phyloP scores from a whole-genome alignment of 2,797 vertebrate genomes.

The Rhabdomys pumilio region DNA sequence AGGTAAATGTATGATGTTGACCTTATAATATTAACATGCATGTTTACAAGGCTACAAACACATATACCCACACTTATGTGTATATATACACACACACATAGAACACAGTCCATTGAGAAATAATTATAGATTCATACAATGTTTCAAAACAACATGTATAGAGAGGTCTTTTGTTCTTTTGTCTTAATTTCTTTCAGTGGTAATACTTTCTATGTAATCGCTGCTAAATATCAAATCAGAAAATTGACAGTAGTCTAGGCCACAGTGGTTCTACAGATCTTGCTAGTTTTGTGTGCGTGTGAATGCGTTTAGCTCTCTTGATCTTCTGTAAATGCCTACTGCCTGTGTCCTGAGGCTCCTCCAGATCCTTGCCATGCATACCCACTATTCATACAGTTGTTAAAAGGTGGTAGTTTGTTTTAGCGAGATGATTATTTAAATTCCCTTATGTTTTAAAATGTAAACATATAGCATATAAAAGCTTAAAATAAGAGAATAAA shows the following conservation, averaged over 20 bases:
- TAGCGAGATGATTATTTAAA: slow-evolving; percentile 16
- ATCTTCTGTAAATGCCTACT: neutral
- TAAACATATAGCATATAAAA: neutral
- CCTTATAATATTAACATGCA: neutral
- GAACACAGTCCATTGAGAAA: slow-evolving; percentile 21
- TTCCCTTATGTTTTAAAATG: neutral
- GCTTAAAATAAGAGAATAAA: neutral
- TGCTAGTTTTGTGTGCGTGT: too few species aligned
- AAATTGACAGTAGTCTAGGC: neutral
- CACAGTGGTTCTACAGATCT: neutral
- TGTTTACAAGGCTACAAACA: neutral
- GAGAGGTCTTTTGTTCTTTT: neutral
- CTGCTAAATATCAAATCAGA: neutral
- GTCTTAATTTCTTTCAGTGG: neutral
- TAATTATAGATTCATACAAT: slow-evolving; percentile 13
- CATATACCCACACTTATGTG: neutral
- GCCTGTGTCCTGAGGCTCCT: neutral
- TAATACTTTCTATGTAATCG: neutral
- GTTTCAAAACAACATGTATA: neutral
- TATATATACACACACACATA: neutral
- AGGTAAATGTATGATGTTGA: neutral
- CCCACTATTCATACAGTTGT: neutral
- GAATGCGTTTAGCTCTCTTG: neutral
- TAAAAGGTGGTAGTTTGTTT: neutral
- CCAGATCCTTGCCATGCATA: neutral